phyloP scores from a whole-genome alignment of 2,113 vertebrate genomes.

The Leptobrachium ailaonicum region DNA sequence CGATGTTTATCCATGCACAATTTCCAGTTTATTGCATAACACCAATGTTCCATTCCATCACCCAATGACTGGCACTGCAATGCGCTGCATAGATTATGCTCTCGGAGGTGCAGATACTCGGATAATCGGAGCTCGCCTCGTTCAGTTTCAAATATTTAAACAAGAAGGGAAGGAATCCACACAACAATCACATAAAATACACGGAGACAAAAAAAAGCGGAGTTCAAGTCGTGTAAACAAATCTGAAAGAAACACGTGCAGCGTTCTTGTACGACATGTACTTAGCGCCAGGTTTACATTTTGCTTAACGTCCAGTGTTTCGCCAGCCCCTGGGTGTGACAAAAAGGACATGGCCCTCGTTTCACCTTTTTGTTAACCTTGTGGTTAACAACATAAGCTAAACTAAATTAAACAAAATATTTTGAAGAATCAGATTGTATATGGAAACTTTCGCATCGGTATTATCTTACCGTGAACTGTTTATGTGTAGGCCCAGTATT shows the following conservation, averaged over 20 bases:
- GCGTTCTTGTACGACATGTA: conserved; percentile 12
- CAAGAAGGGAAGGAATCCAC: conserved; percentile 14
- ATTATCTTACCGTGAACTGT: conserved; percentile 45
- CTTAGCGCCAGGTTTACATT: conserved; percentile 45
- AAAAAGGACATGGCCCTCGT: conserved; percentile 39
- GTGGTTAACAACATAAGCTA: conserved; percentile 49
- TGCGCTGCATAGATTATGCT: too few species aligned
- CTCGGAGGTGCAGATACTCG: too few species aligned
- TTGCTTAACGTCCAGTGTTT: conserved; percentile 40
- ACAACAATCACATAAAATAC: conserved; percentile 29
- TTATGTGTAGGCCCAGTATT: conserved; percentile 23
- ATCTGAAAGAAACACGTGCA: conserved; percentile 40
- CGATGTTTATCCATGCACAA: too few species aligned
- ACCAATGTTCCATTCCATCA: too few species aligned
- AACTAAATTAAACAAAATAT: conserved; percentile 51
- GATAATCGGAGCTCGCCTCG: too few species aligned
- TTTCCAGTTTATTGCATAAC: too few species aligned
- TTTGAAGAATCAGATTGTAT: conserved; percentile 45
- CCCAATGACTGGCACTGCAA: too few species aligned
- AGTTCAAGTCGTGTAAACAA: conserved; percentile 31
- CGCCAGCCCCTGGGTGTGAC: conserved; percentile 40
- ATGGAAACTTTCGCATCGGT: conserved; percentile 43
- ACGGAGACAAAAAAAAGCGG: background rate
- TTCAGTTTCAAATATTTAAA: conserved; percentile 12
- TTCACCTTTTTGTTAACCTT: conserved; percentile 49